A percentile compares a stretch with the other conserved stretches of the same genome.
Conservation (phyloP, 2,113 vertebrate genomes). For the Ramphastos sulfuratus region DNA sequence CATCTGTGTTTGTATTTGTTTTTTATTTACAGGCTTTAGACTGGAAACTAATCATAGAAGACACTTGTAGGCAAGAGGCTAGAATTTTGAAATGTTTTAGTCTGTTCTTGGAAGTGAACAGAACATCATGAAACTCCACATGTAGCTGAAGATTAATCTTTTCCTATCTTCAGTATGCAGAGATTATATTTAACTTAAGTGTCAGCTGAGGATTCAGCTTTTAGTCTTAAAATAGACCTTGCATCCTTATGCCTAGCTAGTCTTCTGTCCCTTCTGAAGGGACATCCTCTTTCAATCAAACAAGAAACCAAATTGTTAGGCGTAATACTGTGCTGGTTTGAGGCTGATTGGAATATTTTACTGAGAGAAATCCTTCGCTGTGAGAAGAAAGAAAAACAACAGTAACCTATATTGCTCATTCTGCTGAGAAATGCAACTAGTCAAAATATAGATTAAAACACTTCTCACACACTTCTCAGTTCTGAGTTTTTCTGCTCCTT, state of each 20-base stretch:
- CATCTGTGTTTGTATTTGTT: neutral
- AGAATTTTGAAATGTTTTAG: neutral
- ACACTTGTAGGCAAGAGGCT: neutral
- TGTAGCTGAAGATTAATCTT: neutral
- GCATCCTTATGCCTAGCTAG: neutral
- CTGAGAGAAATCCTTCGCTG: too few species aligned
- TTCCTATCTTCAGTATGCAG: too few species aligned
- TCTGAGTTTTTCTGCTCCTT: too few species aligned
- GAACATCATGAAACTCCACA: accelerated
- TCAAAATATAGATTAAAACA: too few species aligned
- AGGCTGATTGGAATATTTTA: too few species aligned
- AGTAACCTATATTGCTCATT: too few species aligned
- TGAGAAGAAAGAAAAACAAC: too few species aligned
- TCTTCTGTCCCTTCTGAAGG: neutral
- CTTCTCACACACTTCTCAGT: too few species aligned
- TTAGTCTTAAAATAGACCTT: neutral
- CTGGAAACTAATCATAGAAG: neutral
- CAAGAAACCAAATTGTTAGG: neutral
- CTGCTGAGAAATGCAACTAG: too few species aligned
- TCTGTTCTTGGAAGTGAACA: neutral
- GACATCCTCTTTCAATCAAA: neutral
- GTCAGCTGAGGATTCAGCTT: neutral
- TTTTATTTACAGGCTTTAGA: neutral
- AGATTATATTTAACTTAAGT: neutral
- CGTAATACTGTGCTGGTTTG: too few species aligned